These are phyloP conservation scores for Tholera decimalis DNA, from an alignment of 2,888 invertebrate genomes.

Conservation along the genomic window DNA sequence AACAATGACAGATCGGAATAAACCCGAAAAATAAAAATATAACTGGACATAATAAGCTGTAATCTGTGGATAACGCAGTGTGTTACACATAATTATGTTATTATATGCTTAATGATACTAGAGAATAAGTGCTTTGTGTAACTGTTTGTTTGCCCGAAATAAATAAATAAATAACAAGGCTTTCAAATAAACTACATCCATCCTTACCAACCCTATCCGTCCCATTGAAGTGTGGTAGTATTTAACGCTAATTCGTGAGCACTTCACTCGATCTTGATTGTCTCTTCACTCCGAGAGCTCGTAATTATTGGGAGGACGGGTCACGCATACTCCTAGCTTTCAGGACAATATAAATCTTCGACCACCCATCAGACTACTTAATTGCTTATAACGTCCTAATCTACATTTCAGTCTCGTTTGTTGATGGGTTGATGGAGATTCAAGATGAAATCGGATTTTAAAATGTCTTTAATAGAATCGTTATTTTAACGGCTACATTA, in stretches of 20 bases:
- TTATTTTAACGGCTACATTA: too few relatives aligned
- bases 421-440: neutral
- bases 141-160: too few relatives aligned
- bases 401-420: neutral
- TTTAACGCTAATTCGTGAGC: constrained; percentile 53
- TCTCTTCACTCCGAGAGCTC: constrained; percentile 25
- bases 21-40: too few relatives aligned
- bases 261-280: constrained; percentile 51
- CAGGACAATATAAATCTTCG: constrained; percentile 48
- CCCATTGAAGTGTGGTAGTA: constrained; percentile 9
- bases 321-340: constrained; percentile 26
- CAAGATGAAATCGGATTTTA: neutral
- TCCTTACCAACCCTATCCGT: constrained; percentile 1
- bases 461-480: too few relatives aligned
- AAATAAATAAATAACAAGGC: neutral
- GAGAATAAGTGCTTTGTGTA: too few relatives aligned
- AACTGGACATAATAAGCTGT: too few relatives aligned
- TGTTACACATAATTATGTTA: too few relatives aligned
- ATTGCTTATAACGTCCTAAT: constrained; percentile 7
- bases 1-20: too few relatives aligned
- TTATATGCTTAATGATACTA: too few relatives aligned
- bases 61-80: too few relatives aligned
- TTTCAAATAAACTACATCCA: neutral
- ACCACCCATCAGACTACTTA: constrained; percentile 5
- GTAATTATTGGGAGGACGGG: constrained; percentile 9